phyloP scores from a whole-genome alignment of 92 coral and sea anemone genomes.

The Zoanthus solanderi region DNA sequence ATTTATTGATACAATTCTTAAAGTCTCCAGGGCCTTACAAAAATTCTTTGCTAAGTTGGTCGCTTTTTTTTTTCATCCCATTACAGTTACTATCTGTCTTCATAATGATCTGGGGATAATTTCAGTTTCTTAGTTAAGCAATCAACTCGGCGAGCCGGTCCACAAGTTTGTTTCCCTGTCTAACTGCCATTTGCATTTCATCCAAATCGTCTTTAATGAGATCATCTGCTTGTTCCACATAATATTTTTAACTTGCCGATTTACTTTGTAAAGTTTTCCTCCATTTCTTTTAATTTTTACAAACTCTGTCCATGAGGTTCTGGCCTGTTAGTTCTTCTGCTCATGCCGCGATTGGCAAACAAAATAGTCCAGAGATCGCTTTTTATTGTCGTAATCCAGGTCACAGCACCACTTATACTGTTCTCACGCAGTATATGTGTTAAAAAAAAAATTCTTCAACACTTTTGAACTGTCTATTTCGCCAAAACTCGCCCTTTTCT shows the following conservation, averaged over 20 bases:
- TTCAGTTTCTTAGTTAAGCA: neutral
- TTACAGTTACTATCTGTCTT: neutral
- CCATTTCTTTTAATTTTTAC: neutral
- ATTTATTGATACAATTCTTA: slow-evolving; percentile 37
- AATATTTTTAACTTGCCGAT: neutral
- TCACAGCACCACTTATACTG: slow-evolving; percentile 6
- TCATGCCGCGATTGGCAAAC: neutral
- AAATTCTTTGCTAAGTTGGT: slow-evolving; percentile 42
- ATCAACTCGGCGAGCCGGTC: neutral
- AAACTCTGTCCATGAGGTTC: neutral
- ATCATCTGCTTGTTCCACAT: slow-evolving; percentile 4
- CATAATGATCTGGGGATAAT: neutral
- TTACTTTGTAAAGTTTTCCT: neutral
- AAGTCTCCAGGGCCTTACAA: slow-evolving; percentile 14
- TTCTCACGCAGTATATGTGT: too few species aligned
- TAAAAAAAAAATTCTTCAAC: too few species aligned
- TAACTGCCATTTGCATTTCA: neutral
- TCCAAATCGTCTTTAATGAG: neutral
- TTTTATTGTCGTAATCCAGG: neutral
- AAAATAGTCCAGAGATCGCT: neutral
- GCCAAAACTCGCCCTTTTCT: too few species aligned
- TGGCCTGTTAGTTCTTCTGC: neutral
- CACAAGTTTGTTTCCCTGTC: neutral
- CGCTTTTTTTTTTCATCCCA: too few species aligned
- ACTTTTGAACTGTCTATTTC: too few species aligned